Evolutionary conservation across 2,113 vertebrate species (phyloP).

Genomic region (Tringa solitaria): DNA sequence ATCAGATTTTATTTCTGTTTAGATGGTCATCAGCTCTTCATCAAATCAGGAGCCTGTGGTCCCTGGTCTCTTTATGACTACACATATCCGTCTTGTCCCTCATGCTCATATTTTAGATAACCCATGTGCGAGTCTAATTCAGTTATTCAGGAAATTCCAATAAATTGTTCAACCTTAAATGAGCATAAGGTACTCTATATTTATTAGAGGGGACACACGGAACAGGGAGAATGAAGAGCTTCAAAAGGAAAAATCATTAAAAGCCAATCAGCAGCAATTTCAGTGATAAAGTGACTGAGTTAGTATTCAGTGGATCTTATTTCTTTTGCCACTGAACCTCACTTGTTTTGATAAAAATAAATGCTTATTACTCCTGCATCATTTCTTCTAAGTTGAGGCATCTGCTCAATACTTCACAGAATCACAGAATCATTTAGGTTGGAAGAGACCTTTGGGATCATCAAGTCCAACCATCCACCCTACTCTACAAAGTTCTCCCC

Average conservation of each 20-base stretch:
- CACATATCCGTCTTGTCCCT: not conserved
- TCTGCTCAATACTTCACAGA: not conserved
- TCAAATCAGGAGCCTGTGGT: not conserved
- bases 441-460: too few relatives aligned
- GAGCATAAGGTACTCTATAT: not conserved
- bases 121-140: not conserved
- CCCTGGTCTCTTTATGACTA: not conserved
- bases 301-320: not conserved
- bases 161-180: not conserved
- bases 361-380: not conserved
- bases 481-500: too few relatives aligned
- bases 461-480: too few relatives aligned
- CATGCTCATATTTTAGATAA: not conserved
- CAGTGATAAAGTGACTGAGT: not conserved
- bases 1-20: not conserved
- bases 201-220: not conserved
- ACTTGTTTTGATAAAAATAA: constrained; percentile 12
- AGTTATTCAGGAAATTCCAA: not conserved
- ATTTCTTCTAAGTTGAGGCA: not conserved
- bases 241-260: not conserved
- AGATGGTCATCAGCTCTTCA: not conserved
- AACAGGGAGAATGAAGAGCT: not conserved
- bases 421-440: too few relatives aligned
- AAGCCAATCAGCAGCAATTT: not conserved
- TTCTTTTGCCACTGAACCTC: not conserved